phyloP scores from a whole-genome alignment of 2,888 invertebrate species.

The Crossocerus cetratus region DNA sequence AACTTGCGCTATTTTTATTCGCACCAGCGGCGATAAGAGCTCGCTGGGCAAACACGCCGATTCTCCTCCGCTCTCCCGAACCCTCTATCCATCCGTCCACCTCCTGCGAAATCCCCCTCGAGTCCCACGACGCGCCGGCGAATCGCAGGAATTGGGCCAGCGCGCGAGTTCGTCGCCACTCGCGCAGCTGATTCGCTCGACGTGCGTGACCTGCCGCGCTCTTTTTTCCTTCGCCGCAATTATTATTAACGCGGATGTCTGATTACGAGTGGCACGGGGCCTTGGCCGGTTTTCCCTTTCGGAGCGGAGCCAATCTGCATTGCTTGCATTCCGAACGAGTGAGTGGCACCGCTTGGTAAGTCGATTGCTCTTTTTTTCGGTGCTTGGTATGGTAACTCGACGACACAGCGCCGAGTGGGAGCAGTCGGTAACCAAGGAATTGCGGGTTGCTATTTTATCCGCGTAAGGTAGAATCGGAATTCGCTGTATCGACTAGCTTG shows the following conservation, averaged over 20 bases:
- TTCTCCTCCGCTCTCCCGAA: slow-evolving; percentile 34
- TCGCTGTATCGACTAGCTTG: neutral
- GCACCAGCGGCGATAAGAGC: slow-evolving; percentile 19
- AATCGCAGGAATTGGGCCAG: slow-evolving; percentile 75
- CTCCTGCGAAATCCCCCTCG: slow-evolving; percentile 32
- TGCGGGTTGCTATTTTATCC: neutral
- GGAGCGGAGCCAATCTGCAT: slow-evolving; percentile 41
- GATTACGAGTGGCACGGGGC: slow-evolving; percentile 70
- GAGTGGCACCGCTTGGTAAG: neutral
- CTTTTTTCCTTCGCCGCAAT: slow-evolving; percentile 63
- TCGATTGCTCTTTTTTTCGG: neutral
- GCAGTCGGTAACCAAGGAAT: neutral
- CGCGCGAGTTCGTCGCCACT: slow-evolving; percentile 16
- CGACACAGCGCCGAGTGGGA: neutral
- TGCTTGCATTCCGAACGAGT: slow-evolving; percentile 26
- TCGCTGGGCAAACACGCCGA: slow-evolving; percentile 30
- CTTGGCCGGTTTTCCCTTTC: slow-evolving; percentile 76
- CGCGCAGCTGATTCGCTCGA: slow-evolving; percentile 22
- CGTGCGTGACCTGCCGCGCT: slow-evolving; percentile 48
- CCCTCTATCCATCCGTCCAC: neutral
- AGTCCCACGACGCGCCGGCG: slow-evolving; percentile 71
- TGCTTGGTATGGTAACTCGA: neutral
- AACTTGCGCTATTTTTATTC: slow-evolving; percentile 30
- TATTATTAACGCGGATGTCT: slow-evolving; percentile 76
- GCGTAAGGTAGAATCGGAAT: neutral